Conservation (phyloP, 2,113 vertebrate genomes). For the Camelus bactrianus region DNA sequence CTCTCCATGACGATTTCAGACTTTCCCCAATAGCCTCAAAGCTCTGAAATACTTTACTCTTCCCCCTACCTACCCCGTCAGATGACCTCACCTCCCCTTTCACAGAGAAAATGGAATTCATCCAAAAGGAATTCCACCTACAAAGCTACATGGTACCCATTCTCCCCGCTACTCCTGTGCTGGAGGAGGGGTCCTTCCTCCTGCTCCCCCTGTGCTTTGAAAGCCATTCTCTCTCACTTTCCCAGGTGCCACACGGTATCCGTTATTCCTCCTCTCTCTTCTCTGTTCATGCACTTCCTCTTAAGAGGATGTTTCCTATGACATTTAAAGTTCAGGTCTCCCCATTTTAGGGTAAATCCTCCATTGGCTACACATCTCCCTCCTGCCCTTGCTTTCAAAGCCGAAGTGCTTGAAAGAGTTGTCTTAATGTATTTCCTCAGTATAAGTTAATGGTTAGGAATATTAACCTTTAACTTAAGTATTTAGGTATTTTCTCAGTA, state of each 20-base stretch:
- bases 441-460: background rate
- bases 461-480: background rate
- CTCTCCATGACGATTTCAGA: background rate
- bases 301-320: background rate
- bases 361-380: background rate
- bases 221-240: background rate
- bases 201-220: background rate
- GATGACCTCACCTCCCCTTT: background rate
- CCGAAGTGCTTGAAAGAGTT: background rate
- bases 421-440: background rate
- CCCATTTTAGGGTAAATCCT: background rate
- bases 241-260: background rate
- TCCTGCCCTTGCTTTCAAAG: background rate
- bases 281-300: background rate
- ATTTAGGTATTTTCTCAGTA: background rate
- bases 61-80: too few relatives aligned
- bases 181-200: background rate
- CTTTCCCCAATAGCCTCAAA: background rate
- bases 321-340: background rate
- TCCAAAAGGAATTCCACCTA: background rate
- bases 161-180: background rate
- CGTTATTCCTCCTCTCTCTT: background rate
- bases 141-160: background rate
- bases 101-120: background rate
- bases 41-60: background rate